Percentiles rank a stretch among this genome's conserved stretches.
These are phyloP conservation scores for Drosophila ficusphila DNA, from an alignment of 1,140 invertebrate genomes.

Conservation along the genomic window DNA sequence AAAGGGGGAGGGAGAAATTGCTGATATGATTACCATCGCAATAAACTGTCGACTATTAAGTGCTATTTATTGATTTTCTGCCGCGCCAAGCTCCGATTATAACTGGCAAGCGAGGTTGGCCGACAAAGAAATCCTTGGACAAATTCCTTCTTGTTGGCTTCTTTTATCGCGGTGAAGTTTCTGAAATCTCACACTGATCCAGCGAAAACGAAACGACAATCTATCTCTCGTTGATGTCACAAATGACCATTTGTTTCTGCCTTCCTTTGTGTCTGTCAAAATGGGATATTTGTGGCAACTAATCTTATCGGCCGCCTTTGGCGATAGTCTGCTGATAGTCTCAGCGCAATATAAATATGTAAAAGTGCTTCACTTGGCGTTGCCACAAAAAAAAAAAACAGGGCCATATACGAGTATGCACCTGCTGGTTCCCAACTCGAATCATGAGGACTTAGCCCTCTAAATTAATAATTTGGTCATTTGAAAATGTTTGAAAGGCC, in stretches of 20 bases:
- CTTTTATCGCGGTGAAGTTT: not conserved
- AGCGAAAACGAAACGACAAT: not conserved
- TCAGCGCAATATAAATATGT: not conserved
- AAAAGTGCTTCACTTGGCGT: slow-evolving; percentile 20
- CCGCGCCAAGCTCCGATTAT: slow-evolving; percentile 6
- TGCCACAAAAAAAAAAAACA: not conserved
- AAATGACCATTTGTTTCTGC: not conserved
- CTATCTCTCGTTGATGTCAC: slow-evolving; percentile 1
- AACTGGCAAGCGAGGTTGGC: not conserved
- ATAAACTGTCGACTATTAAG: slow-evolving; percentile 42
- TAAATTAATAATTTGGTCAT: not conserved
- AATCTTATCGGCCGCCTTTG: slow-evolving; percentile 37
- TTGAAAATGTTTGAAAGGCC: not conserved
- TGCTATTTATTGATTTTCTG: slow-evolving; percentile 47
- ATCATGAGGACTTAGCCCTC: not conserved
- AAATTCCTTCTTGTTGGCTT: too few species aligned
- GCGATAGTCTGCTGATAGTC: slow-evolving; percentile 39
- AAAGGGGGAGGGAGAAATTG: not conserved
- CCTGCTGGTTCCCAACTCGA: slow-evolving; percentile 11
- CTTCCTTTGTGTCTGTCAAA: slow-evolving; percentile 23
- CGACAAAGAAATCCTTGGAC: too few species aligned
- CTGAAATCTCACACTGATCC: not conserved
- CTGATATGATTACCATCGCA: slow-evolving; percentile 43
- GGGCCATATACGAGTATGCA: not conserved
- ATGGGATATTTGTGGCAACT: slow-evolving; percentile 7